A percentile compares a stretch with the other conserved stretches of the same genome.
Conservation (phyloP, 2,888 invertebrate genomes). For the Trichopoda pennipes region DNA sequence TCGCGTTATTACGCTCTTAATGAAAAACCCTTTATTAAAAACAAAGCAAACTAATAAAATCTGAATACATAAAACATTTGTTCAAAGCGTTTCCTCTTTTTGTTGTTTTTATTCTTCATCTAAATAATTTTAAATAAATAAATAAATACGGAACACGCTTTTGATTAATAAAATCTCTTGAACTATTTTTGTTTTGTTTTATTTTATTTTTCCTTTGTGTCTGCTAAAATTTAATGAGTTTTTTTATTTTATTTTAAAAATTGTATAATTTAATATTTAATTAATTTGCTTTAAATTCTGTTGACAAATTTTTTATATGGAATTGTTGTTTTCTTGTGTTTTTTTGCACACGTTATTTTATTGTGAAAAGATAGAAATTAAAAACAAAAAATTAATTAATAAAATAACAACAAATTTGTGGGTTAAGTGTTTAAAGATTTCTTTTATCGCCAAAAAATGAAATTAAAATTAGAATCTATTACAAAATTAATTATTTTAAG, state of each 20-base stretch:
- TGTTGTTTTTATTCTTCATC: neutral
- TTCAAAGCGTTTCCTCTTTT: conserved; percentile 6
- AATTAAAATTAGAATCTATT: too few relatives aligned
- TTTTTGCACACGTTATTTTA: conserved; percentile 52
- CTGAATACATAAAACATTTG: conserved; percentile 36
- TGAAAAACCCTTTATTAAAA: neutral
- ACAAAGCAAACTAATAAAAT: neutral
- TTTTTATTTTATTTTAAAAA: neutral
- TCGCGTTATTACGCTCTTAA: too few relatives aligned
- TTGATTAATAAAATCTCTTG: conserved; percentile 14
- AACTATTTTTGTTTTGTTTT: neutral
- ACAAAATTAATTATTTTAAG: too few relatives aligned
- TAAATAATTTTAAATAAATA: conserved; percentile 4
- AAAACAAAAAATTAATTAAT: too few relatives aligned
- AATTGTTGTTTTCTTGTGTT: conserved; percentile 2
- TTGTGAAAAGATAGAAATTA: too few relatives aligned
- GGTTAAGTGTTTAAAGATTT: too few relatives aligned
- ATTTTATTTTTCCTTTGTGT: neutral
- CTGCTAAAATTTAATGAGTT: conserved; percentile 6
- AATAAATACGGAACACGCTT: conserved; percentile 22
- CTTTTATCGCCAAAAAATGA: too few relatives aligned
- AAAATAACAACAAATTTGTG: too few relatives aligned
- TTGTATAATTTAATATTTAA: conserved; percentile 33
- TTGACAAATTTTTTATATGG: conserved; percentile 35
- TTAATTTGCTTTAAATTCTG: conserved; percentile 54